These are phyloP conservation scores for Hydrochoerus hydrochaeris DNA, from an alignment of 2,113 vertebrate species.

Conservation along the genomic window DNA sequence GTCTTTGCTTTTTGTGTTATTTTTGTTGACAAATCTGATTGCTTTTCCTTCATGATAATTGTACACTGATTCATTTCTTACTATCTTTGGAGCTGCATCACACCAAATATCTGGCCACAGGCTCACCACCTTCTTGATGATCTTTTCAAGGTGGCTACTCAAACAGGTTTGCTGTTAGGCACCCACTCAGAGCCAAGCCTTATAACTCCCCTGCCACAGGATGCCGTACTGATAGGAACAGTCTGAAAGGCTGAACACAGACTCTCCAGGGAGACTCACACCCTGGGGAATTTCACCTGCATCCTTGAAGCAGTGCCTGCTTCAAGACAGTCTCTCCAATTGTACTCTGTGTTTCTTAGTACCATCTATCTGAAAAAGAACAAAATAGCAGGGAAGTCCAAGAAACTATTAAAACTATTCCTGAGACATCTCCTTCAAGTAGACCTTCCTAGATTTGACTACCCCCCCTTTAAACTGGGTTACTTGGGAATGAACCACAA, in stretches of 20 bases:
- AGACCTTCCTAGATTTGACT: not conserved
- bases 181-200: not conserved
- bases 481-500: not conserved
- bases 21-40: not conserved
- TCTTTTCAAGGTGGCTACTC: not conserved
- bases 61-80: not conserved
- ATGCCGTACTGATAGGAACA: not conserved
- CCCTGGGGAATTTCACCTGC: not conserved
- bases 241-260: not conserved
- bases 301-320: not conserved
- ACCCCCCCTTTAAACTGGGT: fast-evolving
- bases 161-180: not conserved
- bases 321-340: not conserved
- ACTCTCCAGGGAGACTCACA: not conserved
- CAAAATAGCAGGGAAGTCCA: not conserved
- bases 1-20: too few relatives aligned
- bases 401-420: not conserved
- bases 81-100: not conserved
- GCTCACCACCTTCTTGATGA: not conserved
- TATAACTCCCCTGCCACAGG: not conserved
- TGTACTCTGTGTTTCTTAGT: not conserved
- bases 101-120: not conserved
- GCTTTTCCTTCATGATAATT: not conserved
- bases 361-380: not conserved
- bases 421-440: not conserved